Conservation (phyloP, 1,140 invertebrate genomes). For the Patella vulgata region DNA sequence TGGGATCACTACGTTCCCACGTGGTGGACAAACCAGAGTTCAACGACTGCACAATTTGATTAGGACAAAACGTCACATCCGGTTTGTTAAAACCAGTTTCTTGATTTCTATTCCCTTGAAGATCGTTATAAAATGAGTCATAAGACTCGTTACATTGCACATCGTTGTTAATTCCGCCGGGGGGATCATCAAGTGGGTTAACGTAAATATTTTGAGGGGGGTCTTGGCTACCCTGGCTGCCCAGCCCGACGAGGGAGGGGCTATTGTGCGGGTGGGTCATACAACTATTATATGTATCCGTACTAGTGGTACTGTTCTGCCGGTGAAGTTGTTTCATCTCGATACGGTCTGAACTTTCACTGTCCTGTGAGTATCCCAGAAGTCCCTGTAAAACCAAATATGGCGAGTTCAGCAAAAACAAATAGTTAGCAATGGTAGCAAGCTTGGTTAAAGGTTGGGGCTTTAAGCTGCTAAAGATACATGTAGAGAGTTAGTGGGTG, state of each 20-base stretch:
- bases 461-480: constrained; percentile 38
- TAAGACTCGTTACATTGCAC: constrained; percentile 8
- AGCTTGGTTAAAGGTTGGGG: constrained; percentile 14
- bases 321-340: constrained; percentile 77
- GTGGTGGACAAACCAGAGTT: constrained; percentile 54
- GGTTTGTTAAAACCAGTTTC: constrained; percentile 14
- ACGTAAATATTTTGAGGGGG: constrained; percentile 84
- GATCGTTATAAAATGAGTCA: too few species aligned
- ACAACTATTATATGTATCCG: constrained; percentile 93
- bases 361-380: constrained; percentile 57
- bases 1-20: constrained; percentile 51
- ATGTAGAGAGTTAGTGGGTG: too few species aligned
- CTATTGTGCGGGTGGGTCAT: constrained; percentile 82
- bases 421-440: too few species aligned
- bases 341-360: constrained; percentile 69
- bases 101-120: constrained; percentile 1
- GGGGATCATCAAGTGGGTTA: constrained; percentile 79
- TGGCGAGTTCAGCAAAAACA: neutral
- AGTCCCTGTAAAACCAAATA: constrained; percentile 57
- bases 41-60: constrained; percentile 58
- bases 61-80: constrained; percentile 14
- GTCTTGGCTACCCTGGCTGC: constrained; percentile 24
- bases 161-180: constrained; percentile 54
- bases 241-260: constrained; percentile 27
- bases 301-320: constrained; percentile 72